phyloP scores from a whole-genome alignment of 2,797 vertebrate genomes.

The Sebastes oblongus region DNA sequence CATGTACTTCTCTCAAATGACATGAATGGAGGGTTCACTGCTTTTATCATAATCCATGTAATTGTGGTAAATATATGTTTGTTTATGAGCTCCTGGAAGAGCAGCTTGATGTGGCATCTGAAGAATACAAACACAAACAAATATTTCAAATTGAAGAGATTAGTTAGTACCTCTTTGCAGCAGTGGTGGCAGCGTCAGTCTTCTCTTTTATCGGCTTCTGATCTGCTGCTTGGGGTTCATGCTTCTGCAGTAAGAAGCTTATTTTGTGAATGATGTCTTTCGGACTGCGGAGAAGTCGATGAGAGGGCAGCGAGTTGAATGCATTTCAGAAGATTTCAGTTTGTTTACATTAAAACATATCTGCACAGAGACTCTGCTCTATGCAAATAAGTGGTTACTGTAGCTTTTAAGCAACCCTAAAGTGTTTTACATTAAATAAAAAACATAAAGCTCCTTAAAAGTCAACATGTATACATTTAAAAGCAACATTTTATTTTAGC shows the following conservation, averaged over 20 bases:
- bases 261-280: conserved; percentile 96
- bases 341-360: conserved; percentile 7
- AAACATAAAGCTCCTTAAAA: background rate
- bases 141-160: background rate
- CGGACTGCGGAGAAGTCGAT: conserved; percentile 77
- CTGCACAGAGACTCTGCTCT: background rate
- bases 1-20: background rate
- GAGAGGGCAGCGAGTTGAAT: background rate
- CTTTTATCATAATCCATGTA: background rate
- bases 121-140: background rate
- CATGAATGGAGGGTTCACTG: background rate
- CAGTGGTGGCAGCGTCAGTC: conserved; percentile 17
- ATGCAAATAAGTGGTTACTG: background rate
- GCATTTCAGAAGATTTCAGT: background rate
- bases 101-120: background rate
- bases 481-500: background rate
- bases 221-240: conserved; percentile 81
- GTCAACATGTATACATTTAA: background rate
- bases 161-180: conserved; percentile 80
- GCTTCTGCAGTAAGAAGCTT: conserved; percentile 91
- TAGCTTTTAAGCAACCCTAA: no score
- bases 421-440: background rate
- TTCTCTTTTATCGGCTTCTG: conserved; percentile 80
- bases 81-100: background rate
- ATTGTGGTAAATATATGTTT: background rate